Base-by-base conservation (phyloP, 2,797 vertebrate genomes). In the Pseudochromis fuscus region DNA sequence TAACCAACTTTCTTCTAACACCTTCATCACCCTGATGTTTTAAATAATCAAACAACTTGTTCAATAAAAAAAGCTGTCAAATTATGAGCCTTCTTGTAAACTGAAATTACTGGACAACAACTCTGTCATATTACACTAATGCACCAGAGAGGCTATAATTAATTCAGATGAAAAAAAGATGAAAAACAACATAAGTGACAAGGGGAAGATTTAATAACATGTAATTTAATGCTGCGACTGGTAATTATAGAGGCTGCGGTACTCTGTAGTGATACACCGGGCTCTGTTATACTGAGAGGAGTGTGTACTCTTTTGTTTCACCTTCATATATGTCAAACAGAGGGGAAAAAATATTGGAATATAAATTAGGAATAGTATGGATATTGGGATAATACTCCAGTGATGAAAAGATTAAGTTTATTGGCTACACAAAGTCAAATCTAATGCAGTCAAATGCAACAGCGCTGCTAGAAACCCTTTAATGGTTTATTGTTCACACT, bases 1-100 rank as follows among this genome's bases (percentile, higher is more conserved):
- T 56, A 63, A 67, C 77, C 10, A 28, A 56, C 35, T 19, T 33
- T 57, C 16, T 13, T 2, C 9, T 12, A 56, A 67, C 45, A 64
- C 40, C 55, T 44, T 6, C 10, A 24, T 67, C 37, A 52, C 24
- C 23, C 58, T 5, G 7, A 53, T 13, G 23, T 23, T 48, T 76
- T 16, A 9, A 33, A 31, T 30, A 19, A 52, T 52, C 19, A 63
- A 30, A 12, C 27, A 42, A 8, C 21, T 56, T n/a, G n/a, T n/a
- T n/a, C n/a, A n/a, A n/a, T n/a, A n/a, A 8, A 13, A 57, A 33
- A 7, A 15, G 0, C 9, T 31, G 12, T 37, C 19, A 62, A 44
- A 59, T 31, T 24, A 38, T 21, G 16, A 48, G 2, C 4, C 28
- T 44, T 19, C 15, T 21, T 58, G 18, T 51, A 7, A 53, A 31